These are phyloP conservation scores for Echeneis naucrates DNA, from an alignment of 2,797 vertebrate species.

Conservation along the genomic window DNA sequence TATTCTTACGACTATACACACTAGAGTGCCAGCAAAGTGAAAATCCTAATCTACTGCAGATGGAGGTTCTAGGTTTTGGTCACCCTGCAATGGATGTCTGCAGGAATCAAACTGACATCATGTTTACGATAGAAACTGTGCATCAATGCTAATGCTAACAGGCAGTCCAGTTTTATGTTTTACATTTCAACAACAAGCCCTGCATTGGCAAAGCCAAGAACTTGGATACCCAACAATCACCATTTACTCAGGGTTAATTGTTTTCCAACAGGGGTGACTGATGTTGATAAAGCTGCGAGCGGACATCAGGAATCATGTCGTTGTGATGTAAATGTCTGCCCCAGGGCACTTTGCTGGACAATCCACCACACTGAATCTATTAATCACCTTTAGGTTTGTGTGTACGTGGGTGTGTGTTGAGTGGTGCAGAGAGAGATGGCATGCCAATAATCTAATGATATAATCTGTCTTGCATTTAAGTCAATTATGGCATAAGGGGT, in stretches of 20 bases:
- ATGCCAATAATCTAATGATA: slow-evolving; percentile 64
- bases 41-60: not conserved
- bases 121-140: not conserved
- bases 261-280: slow-evolving; percentile 14
- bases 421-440: not conserved
- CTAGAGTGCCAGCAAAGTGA: not conserved
- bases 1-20: not conserved
- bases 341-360: slow-evolving; percentile 18
- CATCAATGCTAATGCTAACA: not conserved
- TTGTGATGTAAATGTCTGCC: slow-evolving; percentile 40
- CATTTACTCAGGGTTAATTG: slow-evolving; percentile 35
- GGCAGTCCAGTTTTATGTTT: slow-evolving; percentile 12
- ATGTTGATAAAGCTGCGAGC: slow-evolving; percentile 17
- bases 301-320: slow-evolving; percentile 5
- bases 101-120: not conserved
- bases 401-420: slow-evolving; percentile 11
- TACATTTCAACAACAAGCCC: slow-evolving; percentile 16
- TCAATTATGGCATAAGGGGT: slow-evolving; percentile 32
- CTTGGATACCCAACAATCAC: slow-evolving; percentile 17
- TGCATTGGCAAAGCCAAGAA: slow-evolving; percentile 1
- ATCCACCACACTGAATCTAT: slow-evolving; percentile 59
- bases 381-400: slow-evolving; percentile 52
- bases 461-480: slow-evolving; percentile 58
- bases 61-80: not conserved
- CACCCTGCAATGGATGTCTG: not conserved